Evolutionary conservation across 2,888 invertebrate genomes (phyloP).

Genomic region (Prosopocoilus inquinatus): DNA sequence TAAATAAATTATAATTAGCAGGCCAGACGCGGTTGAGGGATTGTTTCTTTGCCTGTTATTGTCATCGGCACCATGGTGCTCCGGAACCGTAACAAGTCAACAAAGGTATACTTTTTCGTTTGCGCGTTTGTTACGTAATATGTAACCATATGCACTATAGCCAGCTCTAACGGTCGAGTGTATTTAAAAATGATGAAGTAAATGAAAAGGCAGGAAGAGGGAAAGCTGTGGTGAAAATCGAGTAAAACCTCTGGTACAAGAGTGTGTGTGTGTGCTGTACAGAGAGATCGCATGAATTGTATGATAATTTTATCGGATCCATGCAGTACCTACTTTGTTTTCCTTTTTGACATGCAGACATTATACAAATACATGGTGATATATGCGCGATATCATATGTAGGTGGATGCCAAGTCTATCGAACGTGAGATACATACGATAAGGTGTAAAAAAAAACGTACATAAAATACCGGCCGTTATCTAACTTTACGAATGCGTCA

Average conservation of each 20-base stretch:
- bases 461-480: slow-evolving; percentile 33
- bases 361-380: slow-evolving; percentile 44
- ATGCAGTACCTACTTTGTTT: slow-evolving; percentile 12
- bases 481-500: slow-evolving; percentile 31
- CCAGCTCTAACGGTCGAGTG: too few species aligned
- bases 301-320: slow-evolving; percentile 10
- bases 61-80: slow-evolving; percentile 1
- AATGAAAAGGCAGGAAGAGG: too few species aligned
- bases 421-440: slow-evolving; percentile 42
- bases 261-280: too few species aligned
- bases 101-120: too few species aligned
- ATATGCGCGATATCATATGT: slow-evolving; percentile 41
- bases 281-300: slow-evolving; percentile 1
- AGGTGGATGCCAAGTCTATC: slow-evolving; percentile 43
- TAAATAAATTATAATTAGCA: slow-evolving; percentile 17
- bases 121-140: too few species aligned
- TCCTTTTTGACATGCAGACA: slow-evolving; percentile 40
- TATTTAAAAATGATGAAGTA: too few species aligned
- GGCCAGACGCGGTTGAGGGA: slow-evolving; percentile 1
- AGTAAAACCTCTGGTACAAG: too few species aligned
- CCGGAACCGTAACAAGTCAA: too few species aligned
- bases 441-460: slow-evolving; percentile 36
- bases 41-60: slow-evolving; percentile 9
- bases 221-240: too few species aligned
- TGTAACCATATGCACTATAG: too few species aligned